These are phyloP conservation scores for Chaetogeoica ovagalla DNA, from an alignment of 2,888 invertebrate genomes.

Conservation along the genomic window DNA sequence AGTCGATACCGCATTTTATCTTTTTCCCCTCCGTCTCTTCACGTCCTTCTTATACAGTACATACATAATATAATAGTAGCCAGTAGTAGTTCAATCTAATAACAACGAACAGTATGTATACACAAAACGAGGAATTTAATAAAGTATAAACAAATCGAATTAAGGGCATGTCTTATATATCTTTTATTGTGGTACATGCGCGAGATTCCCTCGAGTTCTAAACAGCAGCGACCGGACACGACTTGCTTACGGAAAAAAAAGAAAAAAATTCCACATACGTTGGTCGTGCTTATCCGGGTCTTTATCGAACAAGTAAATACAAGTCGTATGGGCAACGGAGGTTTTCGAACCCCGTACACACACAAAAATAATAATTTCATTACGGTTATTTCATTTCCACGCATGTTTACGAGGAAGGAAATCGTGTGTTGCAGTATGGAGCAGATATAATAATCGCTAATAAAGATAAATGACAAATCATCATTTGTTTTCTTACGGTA, in stretches of 20 bases:
- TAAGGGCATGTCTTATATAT: background rate
- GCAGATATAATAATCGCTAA: background rate
- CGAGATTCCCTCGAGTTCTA: conserved; percentile 33
- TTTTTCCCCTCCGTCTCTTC: background rate
- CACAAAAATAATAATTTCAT: background rate
- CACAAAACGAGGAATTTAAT: conserved; percentile 36
- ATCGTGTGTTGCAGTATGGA: background rate
- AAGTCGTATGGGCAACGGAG: background rate
- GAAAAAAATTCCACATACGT: background rate
- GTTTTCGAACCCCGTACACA: background rate
- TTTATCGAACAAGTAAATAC: background rate
- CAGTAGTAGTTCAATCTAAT: conserved; percentile 19
- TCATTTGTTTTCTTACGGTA: background rate
- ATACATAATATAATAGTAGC: too few species aligned
- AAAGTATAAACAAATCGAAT: conserved; percentile 40
- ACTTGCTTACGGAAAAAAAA: background rate
- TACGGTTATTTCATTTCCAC: background rate
- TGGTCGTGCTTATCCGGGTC: background rate
- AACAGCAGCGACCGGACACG: conserved; percentile 6
- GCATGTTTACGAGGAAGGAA: background rate
- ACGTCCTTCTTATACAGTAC: background rate
- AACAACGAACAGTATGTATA: conserved; percentile 7
- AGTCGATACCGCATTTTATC: too few species aligned
- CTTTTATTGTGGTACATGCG: background rate
- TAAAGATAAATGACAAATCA: background rate